These are phyloP conservation scores for Hipposideros armiger DNA, from an alignment of 2,113 vertebrate genomes.

Conservation along the genomic window DNA sequence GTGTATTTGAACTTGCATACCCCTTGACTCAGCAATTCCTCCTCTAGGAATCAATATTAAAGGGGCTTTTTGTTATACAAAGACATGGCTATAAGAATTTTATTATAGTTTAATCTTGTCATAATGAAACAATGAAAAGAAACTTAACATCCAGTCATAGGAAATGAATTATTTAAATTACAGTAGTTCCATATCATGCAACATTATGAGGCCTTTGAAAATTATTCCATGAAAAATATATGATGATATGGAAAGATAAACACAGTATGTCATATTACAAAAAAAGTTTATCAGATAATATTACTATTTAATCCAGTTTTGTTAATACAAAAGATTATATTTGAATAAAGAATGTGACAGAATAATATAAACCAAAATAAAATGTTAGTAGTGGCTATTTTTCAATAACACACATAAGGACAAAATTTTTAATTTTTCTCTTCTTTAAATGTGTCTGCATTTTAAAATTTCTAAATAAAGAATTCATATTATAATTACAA, in stretches of 20 bases:
- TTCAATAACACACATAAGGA: background rate
- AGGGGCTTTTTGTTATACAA: background rate
- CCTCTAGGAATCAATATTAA: background rate
- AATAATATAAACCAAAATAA: slow-evolving; percentile 7
- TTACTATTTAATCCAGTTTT: background rate
- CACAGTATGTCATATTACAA: background rate
- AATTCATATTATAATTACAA: background rate
- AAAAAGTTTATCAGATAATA: slow-evolving; percentile 4
- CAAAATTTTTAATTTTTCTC: background rate
- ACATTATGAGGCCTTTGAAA: background rate
- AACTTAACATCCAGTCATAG: background rate
- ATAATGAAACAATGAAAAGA: slow-evolving; percentile 17
- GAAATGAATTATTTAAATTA: slow-evolving; percentile 32
- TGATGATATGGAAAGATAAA: background rate
- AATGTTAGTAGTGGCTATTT: background rate
- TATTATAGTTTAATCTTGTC: background rate
- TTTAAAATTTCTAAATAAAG: background rate
- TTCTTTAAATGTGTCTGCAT: background rate
- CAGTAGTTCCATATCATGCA: background rate
- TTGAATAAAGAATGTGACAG: background rate
- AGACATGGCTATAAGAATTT: background rate
- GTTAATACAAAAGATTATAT: background rate
- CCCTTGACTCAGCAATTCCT: slow-evolving; percentile 3
- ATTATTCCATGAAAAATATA: slow-evolving; percentile 42
- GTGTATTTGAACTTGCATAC: background rate